These are phyloP conservation scores for Parambassis ranga DNA, from an alignment of 2,797 vertebrate species.

Conservation along the genomic window DNA sequence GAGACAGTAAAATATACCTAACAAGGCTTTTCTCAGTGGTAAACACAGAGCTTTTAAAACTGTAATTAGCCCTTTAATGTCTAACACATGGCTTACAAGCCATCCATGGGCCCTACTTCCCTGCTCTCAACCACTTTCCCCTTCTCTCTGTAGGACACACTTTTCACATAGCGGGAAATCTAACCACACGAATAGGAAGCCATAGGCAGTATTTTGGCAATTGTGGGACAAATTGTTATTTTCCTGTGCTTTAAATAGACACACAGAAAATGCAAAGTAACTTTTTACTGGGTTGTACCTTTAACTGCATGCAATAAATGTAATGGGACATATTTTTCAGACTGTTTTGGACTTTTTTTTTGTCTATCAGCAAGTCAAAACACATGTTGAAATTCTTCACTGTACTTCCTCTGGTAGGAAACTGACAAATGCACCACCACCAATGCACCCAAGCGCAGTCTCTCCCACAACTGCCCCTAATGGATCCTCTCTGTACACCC, in stretches of 20 bases:
- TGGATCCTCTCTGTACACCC: constrained; percentile 42
- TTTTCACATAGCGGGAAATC: constrained; percentile 75
- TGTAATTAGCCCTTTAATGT: constrained; percentile 84
- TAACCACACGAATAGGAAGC: constrained; percentile 75
- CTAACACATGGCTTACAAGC: constrained; percentile 80
- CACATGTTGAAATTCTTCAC: neutral
- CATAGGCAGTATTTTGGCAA: constrained; percentile 56
- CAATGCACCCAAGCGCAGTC: neutral
- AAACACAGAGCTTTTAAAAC: constrained; percentile 80
- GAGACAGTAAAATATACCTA: constrained; percentile 83
- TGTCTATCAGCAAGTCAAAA: neutral
- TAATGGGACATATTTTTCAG: neutral
- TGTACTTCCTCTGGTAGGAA: neutral
- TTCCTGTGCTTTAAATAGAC: constrained; percentile 69
- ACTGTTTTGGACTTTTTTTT: neutral
- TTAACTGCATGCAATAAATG: neutral
- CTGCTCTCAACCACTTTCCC: constrained; percentile 62
- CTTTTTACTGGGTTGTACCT: neutral
- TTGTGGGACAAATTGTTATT: constrained; percentile 71
- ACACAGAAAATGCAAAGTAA: constrained; percentile 25
- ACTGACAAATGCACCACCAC: neutral
- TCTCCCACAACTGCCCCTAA: constrained; percentile 33
- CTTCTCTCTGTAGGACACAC: constrained; percentile 66
- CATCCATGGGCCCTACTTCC: constrained; percentile 67
- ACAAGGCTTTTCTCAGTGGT: constrained; percentile 77